A percentile compares a stretch with the other conserved stretches of the same genome.
Conservation (phyloP, 2,113 vertebrate species). For the Sander vitreus region DNA sequence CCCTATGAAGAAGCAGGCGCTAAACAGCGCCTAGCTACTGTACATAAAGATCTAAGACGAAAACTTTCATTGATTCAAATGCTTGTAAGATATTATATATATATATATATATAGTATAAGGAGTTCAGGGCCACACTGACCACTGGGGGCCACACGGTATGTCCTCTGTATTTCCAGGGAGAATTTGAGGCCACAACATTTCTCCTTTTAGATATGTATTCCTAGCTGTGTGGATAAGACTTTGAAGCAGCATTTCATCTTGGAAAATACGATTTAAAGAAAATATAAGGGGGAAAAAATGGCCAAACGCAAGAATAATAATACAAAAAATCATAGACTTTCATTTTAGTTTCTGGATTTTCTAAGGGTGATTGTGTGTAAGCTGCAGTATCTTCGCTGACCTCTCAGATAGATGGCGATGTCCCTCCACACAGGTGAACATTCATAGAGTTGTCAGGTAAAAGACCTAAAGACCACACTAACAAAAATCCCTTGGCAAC, state of each 20-base stretch:
- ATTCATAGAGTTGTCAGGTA: neutral
- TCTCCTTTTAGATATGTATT: neutral
- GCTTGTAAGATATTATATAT: too few species aligned
- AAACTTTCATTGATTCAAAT: neutral
- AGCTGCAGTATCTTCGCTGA: neutral
- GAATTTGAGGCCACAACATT: neutral
- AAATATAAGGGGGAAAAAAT: neutral
- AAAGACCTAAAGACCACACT: neutral
- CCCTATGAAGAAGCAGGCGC: neutral
- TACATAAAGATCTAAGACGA: neutral
- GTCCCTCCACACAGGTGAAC: neutral
- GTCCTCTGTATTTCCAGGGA: neutral
- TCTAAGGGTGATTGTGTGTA: neutral
- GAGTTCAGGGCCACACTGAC: neutral
- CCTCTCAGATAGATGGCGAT: neutral
- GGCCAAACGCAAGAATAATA: too few species aligned
- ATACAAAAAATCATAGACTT: neutral
- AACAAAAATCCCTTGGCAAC: neutral
- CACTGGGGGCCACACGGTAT: neutral
- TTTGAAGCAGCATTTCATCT: neutral
- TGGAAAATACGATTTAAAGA: neutral
- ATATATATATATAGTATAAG: neutral
- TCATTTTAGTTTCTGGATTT: neutral
- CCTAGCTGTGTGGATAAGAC: neutral
- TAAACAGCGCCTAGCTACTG: neutral